Evolutionary conservation across 2,797 vertebrate species (phyloP).

Genomic region (Darevskia mixta): DNA sequence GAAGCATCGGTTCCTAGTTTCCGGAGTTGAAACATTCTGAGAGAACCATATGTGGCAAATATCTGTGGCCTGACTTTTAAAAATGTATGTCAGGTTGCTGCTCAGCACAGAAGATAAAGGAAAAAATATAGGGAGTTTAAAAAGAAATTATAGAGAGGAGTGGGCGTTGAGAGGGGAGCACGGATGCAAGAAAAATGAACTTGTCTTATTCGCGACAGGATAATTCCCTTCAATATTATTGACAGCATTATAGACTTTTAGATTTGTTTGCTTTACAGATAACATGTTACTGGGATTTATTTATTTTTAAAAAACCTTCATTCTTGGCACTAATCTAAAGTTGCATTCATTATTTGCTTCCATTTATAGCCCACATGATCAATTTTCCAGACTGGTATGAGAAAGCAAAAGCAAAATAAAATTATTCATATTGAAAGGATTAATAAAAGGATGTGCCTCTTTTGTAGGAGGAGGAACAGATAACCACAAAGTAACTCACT

Average conservation of each 20-base stretch:
- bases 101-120: neutral
- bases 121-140: neutral
- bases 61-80: neutral
- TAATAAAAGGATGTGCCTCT: neutral
- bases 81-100: neutral
- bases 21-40: slow-evolving; percentile 20
- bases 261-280: neutral
- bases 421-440: neutral
- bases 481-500: neutral
- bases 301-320: neutral
- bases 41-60: neutral
- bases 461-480: neutral
- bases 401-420: too few relatives aligned
- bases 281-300: too few relatives aligned
- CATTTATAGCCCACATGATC: neutral
- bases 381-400: neutral
- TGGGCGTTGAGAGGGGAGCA: neutral
- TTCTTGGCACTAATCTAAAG: neutral
- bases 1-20: slow-evolving; percentile 10
- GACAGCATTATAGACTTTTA: neutral
- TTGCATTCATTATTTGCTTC: neutral
- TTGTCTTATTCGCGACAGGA: neutral
- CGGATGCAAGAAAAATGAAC: neutral
- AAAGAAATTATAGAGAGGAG: neutral
- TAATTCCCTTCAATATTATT: neutral